Percentiles rank a stretch among this genome's conserved stretches.
Evolutionary conservation across 2,797 vertebrate species (phyloP).

Genomic region (Pteropus rufus): DNA sequence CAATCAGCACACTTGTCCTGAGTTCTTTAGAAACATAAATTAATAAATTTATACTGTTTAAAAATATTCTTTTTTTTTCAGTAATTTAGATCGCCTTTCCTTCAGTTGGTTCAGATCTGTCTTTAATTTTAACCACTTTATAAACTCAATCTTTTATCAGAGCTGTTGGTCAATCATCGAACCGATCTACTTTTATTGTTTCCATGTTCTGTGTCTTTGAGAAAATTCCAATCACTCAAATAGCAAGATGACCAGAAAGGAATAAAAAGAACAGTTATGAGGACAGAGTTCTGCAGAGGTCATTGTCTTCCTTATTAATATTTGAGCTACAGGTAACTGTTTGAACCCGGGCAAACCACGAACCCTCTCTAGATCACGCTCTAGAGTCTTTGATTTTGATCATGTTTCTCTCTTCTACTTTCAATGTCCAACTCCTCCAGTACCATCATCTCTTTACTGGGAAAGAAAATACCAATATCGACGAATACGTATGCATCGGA

Average conservation of each 20-base stretch:
- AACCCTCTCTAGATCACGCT: neutral
- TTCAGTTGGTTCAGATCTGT: neutral
- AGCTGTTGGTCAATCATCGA: too few relatives aligned
- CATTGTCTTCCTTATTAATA: neutral
- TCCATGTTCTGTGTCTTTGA: neutral
- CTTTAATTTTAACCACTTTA: neutral
- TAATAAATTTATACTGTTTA: neutral
- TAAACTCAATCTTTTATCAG: neutral
- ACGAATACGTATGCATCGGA: neutral
- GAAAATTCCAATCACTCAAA: neutral
- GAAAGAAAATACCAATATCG: neutral
- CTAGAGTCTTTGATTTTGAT: neutral
- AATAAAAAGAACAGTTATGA: neutral
- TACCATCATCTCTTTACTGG: fast-evolving
- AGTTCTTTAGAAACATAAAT: neutral
- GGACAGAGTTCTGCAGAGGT: neutral
- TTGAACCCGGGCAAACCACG: neutral
- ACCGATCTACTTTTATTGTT: neutral
- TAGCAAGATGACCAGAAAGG: neutral
- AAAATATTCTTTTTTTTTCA: neutral
- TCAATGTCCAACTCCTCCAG: neutral
- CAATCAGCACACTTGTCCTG: neutral
- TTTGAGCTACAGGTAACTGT: neutral
- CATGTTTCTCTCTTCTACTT: neutral
- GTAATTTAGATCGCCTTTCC: neutral